Conservation (phyloP, 1,140 invertebrate genomes). For the Eubasilissa regina region DNA sequence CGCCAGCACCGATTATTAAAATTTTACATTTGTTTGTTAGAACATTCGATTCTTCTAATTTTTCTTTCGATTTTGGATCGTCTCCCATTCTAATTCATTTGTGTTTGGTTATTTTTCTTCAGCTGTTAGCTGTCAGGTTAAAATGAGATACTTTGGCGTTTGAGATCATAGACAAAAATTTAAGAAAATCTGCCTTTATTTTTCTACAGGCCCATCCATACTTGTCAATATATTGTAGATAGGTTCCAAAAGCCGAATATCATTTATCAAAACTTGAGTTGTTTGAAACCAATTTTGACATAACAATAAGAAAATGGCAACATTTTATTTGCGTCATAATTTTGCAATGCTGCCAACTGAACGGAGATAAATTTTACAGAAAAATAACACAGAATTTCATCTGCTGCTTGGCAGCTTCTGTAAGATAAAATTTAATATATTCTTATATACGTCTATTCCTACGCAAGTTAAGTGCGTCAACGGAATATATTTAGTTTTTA, state of each 20-base stretch:
- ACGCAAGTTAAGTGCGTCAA: conserved; percentile 44
- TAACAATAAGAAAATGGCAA: not conserved
- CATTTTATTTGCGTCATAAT: conserved; percentile 32
- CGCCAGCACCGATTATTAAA: conserved; percentile 81
- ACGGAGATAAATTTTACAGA: conserved; percentile 22
- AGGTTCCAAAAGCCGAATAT: not conserved
- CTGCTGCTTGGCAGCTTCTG: conserved; percentile 35
- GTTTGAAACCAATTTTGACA: not conserved
- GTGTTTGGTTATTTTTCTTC: conserved; percentile 51
- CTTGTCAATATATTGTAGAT: not conserved
- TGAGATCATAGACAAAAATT: conserved; percentile 40
- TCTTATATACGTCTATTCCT: conserved; percentile 36
- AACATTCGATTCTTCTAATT: conserved; percentile 78
- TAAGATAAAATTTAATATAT: conserved; percentile 27
- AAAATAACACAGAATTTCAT: conserved; percentile 50
- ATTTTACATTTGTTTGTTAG: conserved; percentile 45
- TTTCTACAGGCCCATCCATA: not conserved
- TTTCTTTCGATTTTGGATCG: conserved; percentile 82
- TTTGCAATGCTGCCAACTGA: conserved; percentile 21
- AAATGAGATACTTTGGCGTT: conserved; percentile 40
- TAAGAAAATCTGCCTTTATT: not conserved
- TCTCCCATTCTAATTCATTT: conserved; percentile 53
- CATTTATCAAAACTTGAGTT: not conserved
- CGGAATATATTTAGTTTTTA: conserved; percentile 47
- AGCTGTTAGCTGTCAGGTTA: conserved; percentile 52